Evolutionary conservation across 2,113 vertebrate species (phyloP), one percentile per base, ranked within the genome.

Genomic region (Chiloscyllium plagiosum): DNA sequence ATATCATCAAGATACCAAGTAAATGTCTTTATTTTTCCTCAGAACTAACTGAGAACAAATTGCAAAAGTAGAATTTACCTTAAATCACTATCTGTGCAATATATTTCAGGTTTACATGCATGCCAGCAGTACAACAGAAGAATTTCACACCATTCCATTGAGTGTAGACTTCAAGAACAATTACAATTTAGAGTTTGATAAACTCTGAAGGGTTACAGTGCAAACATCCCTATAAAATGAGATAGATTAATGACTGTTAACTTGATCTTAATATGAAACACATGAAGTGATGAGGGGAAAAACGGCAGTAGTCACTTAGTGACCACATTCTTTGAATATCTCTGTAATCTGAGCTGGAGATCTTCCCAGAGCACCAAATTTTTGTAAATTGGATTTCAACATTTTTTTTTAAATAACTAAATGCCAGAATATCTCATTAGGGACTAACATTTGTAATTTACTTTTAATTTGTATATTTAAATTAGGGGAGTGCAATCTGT

Each of bases 221-320:
- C 92, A 92, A 56, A 92, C 87, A 92, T 37, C 93, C 93, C 37
- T 72, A 95, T 70, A 50, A 95, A 72, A 37, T 69, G 68, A 95
- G 24, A 47, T 50, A 95, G 93, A 95, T 95, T 72, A 95, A 72
- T 95, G 93, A 42, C 93, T 95, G 93, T 72, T 72, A 95, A 95
- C 89, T 93, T 95, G 68, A 95, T 95, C 93, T 72, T 95, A 72
- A 95, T 95, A 70, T 72, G 93, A 95, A 95, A 95, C 93, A 95
- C 93, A 10, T 95, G 68, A 95, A 95, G 66, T 72, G 37, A 72
- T 95, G 93, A 95, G 37, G 93, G 42, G 68, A 50, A 52, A 72
- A 72, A 26, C 68, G 72, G 37, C 93, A 95, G 93, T 50, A 95
- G 68, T 95, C 42, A 95, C 68, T 95, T 47, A 50, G 66, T 72